These are phyloP conservation scores for Brachionus rotundiformis DNA, from an alignment of 1,140 invertebrate genomes.

Conservation along the genomic window DNA sequence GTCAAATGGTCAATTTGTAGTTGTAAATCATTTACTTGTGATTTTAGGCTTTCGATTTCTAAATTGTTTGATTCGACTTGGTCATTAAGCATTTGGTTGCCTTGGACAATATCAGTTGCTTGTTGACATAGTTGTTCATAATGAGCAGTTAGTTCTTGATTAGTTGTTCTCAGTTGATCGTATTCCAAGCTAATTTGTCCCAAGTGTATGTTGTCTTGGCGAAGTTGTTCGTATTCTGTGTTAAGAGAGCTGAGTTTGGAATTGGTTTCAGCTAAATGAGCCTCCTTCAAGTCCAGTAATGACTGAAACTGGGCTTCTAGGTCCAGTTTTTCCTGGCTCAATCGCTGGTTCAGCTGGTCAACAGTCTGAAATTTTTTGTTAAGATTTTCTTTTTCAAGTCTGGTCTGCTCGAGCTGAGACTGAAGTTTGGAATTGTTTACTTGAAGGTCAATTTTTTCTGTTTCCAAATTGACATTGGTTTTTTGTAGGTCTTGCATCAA, in stretches of 20 bases:
- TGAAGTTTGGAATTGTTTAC: neutral
- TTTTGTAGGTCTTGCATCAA: slow-evolving; percentile 50
- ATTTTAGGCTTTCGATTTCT: neutral
- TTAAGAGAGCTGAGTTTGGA: neutral
- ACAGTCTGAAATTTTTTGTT: slow-evolving; percentile 41
- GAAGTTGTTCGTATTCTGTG: neutral
- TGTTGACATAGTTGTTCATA: slow-evolving; percentile 43
- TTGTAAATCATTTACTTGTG: neutral
- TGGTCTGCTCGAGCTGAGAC: slow-evolving; percentile 10
- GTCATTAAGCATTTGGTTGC: slow-evolving; percentile 49
- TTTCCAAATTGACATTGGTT: slow-evolving; percentile 44
- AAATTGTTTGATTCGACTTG: neutral
- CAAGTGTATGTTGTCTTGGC: slow-evolving; percentile 12
- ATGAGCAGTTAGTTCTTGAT: neutral
- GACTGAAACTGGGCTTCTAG: neutral
- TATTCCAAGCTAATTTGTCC: slow-evolving; percentile 38
- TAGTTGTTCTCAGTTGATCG: slow-evolving; percentile 15
- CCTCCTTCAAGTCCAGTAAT: neutral
- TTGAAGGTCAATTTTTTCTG: slow-evolving; percentile 47
- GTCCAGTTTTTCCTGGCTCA: slow-evolving; percentile 23
- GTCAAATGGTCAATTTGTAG: slow-evolving; percentile 24
- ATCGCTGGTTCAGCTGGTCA: slow-evolving; percentile 4
- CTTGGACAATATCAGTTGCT: slow-evolving; percentile 33
- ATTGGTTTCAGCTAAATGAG: neutral
- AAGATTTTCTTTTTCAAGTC: slow-evolving; percentile 46